These are phyloP conservation scores for Campylorhamphus procurvoides DNA, from an alignment of 2,113 vertebrate species.

Conservation along the genomic window DNA sequence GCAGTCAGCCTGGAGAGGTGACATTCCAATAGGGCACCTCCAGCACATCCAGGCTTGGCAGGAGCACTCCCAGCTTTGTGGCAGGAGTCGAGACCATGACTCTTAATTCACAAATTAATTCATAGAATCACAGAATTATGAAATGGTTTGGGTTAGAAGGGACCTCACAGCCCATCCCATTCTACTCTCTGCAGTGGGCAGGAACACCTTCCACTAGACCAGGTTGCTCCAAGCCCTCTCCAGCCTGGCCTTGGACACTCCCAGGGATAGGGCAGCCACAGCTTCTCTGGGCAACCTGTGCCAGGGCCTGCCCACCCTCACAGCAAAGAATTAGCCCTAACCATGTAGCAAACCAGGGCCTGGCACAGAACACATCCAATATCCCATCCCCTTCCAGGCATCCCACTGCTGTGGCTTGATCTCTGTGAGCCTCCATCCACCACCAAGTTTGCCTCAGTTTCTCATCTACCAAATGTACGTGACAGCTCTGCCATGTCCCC, in stretches of 20 bases:
- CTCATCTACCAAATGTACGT: rapidly evolving
- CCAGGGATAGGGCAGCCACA: background rate
- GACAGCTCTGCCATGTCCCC: background rate
- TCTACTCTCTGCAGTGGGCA: background rate
- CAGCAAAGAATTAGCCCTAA: background rate
- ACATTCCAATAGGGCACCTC: rapidly evolving
- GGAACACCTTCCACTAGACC: background rate
- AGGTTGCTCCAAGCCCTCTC: rapidly evolving
- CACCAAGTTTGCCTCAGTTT: background rate
- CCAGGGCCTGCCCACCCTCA: background rate
- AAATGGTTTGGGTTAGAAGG: background rate
- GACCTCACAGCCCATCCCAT: background rate
- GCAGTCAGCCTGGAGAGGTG: background rate
- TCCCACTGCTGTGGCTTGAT: background rate
- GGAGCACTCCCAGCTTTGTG: rapidly evolving
- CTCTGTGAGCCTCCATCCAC: background rate
- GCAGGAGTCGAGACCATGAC: background rate
- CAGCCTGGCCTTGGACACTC: background rate
- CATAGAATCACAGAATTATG: background rate
- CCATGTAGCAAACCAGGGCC: background rate
- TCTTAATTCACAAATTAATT: background rate
- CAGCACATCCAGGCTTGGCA: rapidly evolving
- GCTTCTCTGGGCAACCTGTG: background rate
- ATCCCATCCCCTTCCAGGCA: background rate
- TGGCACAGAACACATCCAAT: background rate